These are phyloP conservation scores for Cyrtorhinus lividipennis DNA, from an alignment of 1,140 invertebrate genomes.

Conservation along the genomic window DNA sequence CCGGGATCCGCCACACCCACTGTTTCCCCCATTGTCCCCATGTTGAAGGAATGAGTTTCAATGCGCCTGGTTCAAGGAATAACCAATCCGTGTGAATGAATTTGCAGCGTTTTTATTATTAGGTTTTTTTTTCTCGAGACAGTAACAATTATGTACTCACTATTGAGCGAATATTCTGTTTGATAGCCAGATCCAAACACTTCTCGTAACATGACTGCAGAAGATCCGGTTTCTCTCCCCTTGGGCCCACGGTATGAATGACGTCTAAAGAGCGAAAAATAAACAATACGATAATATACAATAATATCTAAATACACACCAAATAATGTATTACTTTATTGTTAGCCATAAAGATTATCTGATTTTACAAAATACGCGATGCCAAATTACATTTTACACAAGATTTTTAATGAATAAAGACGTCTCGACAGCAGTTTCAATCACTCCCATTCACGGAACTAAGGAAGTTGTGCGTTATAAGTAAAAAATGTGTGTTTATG, in stretches of 20 bases:
- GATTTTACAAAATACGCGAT: neutral
- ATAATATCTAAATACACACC: conserved; percentile 18
- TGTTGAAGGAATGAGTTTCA: neutral
- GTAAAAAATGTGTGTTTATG: too few relatives aligned
- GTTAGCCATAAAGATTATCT: neutral
- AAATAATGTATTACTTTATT: too few relatives aligned
- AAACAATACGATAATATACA: conserved; percentile 19
- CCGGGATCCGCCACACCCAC: neutral
- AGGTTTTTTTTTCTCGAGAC: too few relatives aligned
- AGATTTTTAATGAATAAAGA: too few relatives aligned
- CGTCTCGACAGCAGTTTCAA: too few relatives aligned
- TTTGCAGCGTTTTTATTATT: too few relatives aligned
- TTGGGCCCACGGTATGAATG: conserved; percentile 70
- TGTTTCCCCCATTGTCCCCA: neutral
- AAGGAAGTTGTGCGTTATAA: too few relatives aligned
- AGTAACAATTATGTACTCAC: conserved; percentile 28
- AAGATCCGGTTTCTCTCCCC: conserved; percentile 47
- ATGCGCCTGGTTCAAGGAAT: neutral
- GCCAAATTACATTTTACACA: too few relatives aligned
- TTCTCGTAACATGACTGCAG: conserved; percentile 55
- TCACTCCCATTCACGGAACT: too few relatives aligned
- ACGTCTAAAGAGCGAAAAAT: conserved; percentile 42
- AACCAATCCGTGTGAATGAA: neutral
- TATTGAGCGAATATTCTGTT: conserved; percentile 48
- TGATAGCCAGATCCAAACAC: conserved; percentile 41